Evolutionary conservation across 2,797 vertebrate genomes (phyloP), one percentile per base, ranked within the genome.

Genomic region (Siniperca undulata): DNA sequence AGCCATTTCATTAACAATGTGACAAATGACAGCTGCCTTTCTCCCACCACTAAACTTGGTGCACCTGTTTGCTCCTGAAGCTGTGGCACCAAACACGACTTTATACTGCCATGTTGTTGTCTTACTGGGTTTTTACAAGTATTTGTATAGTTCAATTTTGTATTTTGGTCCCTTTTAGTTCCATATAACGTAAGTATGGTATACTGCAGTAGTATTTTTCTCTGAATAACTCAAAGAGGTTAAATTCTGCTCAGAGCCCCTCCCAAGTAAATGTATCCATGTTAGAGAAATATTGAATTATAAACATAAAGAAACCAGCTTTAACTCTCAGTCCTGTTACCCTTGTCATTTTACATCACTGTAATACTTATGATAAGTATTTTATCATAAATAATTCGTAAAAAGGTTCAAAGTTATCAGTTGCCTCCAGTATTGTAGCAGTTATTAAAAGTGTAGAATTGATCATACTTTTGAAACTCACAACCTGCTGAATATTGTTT

Each of bases 41-140:
- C 71, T 81, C 34, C 60, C 67, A 34, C 40, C 24, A 8, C 36
- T 76, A 27, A 79, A 81, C 62, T 58, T 22, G 55, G 12, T 24
- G 80, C 88, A 91, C 69, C 86, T 91, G 88, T 88, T 85, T 74
- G 20, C 66, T 71, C 30, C 38, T 75, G 56, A 67, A 74, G 80
- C 19, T 64, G 46, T 71, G 27, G 76, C 73, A 78, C 46, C 52
- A 81, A 67, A 81, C 74, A 59, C n/a, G 2, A 52, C 73, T 74
- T 80, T 60, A 40, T 30, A 46, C 20, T 3, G 2, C 56, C 27
- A 19, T 19, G 7, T 44, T 70, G 68, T 60, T 67, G 53, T 60
- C 60, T 50, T 20, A 44, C 22, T 72, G 27, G 12, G 7, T 65
- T 70, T 62, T 62, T 44, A 74, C 36, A 7, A 55, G 3, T 56